Percentiles rank a stretch among this genome's conserved stretches.
Conservation (phyloP, 2,797 vertebrate genomes). For the Limosa lapponica region DNA sequence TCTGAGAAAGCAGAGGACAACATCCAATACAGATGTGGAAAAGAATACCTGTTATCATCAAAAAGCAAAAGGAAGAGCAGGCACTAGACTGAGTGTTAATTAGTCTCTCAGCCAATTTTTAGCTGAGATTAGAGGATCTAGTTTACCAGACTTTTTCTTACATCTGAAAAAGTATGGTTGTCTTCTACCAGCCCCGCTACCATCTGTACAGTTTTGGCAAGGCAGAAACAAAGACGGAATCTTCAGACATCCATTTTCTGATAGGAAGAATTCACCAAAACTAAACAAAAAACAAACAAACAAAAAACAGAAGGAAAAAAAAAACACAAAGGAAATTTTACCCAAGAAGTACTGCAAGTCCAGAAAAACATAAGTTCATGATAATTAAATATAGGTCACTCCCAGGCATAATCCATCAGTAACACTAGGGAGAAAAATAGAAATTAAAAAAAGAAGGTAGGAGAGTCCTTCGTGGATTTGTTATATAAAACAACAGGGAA, state of each 20-base stretch:
- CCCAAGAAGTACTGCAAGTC: accelerated
- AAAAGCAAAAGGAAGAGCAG: not conserved
- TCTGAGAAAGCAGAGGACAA: not conserved
- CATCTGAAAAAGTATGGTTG: not conserved
- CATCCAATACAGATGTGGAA: not conserved
- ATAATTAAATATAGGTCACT: not conserved
- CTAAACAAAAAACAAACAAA: no score
- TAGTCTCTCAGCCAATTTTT: not conserved
- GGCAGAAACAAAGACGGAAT: not conserved
- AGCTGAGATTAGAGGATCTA: not conserved
- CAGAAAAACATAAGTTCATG: not conserved
- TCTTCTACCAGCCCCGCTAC: not conserved
- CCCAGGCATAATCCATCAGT: not conserved
- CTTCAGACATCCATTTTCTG: not conserved
- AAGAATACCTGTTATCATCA: not conserved
- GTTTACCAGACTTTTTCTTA: not conserved
- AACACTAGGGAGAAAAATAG: not conserved
- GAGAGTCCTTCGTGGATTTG: not conserved
- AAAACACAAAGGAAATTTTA: not conserved
- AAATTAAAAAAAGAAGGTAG: not conserved
- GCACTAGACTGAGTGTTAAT: not conserved
- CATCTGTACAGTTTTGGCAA: not conserved
- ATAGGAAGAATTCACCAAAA: not conserved
- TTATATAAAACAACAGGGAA: not conserved
- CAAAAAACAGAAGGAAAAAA: not conserved